These are phyloP conservation scores for Pseudolycoriella hygida DNA, from an alignment of 2,888 invertebrate genomes.

Conservation along the genomic window DNA sequence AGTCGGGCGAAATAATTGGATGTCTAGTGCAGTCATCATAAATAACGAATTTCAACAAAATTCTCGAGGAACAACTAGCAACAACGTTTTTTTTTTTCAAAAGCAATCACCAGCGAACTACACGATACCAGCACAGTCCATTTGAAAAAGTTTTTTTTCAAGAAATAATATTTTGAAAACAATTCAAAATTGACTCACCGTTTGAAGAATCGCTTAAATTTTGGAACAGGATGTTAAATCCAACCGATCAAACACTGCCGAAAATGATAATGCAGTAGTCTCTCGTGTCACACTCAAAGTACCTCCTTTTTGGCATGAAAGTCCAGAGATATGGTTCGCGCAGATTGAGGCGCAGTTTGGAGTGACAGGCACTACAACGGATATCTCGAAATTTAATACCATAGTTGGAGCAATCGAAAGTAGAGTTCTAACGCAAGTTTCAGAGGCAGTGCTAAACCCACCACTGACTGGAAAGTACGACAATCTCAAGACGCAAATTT, in stretches of 20 bases:
- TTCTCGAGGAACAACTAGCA: too few species aligned
- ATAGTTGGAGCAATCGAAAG: conserved; percentile 12
- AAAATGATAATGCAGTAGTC: background rate
- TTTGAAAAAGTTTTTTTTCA: too few species aligned
- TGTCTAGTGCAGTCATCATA: too few species aligned
- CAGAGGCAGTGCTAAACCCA: conserved; percentile 10
- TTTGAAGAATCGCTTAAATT: too few species aligned
- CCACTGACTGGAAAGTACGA: conserved; percentile 10
- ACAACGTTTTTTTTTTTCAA: too few species aligned
- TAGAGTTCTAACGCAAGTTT: conserved; percentile 11
- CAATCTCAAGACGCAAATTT: conserved; percentile 10
- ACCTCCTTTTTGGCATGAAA: conserved; percentile 14
- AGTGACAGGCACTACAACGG: conserved; percentile 11
- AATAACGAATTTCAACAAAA: too few species aligned
- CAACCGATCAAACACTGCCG: background rate
- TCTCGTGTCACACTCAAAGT: background rate
- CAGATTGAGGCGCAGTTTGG: conserved; percentile 16
- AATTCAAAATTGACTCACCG: too few species aligned
- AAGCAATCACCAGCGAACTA: too few species aligned
- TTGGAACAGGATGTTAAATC: background rate
- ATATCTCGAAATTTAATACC: conserved; percentile 14
- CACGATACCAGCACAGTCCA: too few species aligned
- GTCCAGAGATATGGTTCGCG: conserved; percentile 17
- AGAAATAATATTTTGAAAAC: too few species aligned
- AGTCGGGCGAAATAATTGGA: too few species aligned